A percentile compares a stretch with the other conserved stretches of the same genome.
Conservation (phyloP, 2,797 vertebrate genomes). For the Anguilla anguilla region DNA sequence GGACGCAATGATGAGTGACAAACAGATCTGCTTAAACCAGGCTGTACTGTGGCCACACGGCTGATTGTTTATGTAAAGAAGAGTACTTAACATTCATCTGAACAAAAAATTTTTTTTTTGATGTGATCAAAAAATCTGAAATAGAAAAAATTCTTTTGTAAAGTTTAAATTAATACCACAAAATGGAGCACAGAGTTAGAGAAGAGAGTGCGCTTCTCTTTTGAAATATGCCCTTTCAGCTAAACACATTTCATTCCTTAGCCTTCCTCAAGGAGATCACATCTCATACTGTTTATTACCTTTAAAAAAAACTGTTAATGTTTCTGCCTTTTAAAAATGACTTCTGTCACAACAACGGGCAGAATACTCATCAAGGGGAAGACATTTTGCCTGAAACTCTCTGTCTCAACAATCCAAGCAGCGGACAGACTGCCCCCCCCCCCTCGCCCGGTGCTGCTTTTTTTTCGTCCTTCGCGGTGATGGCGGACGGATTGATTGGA, state of each 20-base stretch:
- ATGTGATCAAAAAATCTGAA: not conserved
- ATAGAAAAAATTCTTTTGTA: not conserved
- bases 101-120: not conserved
- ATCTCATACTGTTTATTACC: not conserved
- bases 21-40: not conserved
- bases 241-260: too few species aligned
- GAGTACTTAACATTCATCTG: not conserved
- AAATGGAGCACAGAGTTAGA: too few species aligned
- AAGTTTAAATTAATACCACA: too few species aligned
- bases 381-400: not conserved
- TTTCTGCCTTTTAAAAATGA: not conserved
- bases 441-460: slow-evolving; percentile 37
- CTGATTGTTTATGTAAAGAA: not conserved
- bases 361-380: not conserved
- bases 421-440: slow-evolving; percentile 49
- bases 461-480: slow-evolving; percentile 40
- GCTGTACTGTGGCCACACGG: not conserved
- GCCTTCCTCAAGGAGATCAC: not conserved
- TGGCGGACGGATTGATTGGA: slow-evolving; percentile 25
- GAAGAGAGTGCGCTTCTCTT: too few species aligned
- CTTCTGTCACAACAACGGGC: not conserved
- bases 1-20: not conserved
- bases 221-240: too few species aligned
- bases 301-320: not conserved
- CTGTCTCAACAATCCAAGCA: not conserved